phyloP scores from a whole-genome alignment of 1,140 invertebrate genomes.

The Drosophila parabipectinata region DNA sequence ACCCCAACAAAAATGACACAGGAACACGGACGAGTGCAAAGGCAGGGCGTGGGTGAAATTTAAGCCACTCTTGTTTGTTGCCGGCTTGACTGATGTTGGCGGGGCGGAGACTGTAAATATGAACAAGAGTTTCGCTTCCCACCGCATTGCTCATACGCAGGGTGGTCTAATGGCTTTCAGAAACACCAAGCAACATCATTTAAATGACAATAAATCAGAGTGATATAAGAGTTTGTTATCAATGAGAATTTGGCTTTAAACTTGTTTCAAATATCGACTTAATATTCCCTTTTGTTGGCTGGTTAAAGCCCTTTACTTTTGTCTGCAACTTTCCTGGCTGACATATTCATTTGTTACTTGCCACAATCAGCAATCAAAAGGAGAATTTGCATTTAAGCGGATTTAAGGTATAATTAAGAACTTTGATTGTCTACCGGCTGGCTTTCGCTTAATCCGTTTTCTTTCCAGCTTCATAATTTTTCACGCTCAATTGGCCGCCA shows the following conservation, averaged over 20 bases:
- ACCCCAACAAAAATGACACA: slow-evolving; percentile 31
- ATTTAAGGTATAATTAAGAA: slow-evolving; percentile 69
- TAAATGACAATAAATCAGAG: background rate
- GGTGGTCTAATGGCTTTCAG: slow-evolving; percentile 7
- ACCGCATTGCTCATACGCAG: slow-evolving; percentile 5
- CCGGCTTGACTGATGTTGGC: slow-evolving; percentile 29
- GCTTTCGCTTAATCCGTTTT: slow-evolving; percentile 24
- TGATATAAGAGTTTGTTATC: background rate
- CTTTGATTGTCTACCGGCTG: slow-evolving; percentile 53
- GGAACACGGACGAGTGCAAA: slow-evolving; percentile 19
- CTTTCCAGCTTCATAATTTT: slow-evolving; percentile 72
- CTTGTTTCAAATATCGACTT: background rate
- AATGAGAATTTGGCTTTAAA: background rate
- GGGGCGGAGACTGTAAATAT: slow-evolving; percentile 20
- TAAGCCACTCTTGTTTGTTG: slow-evolving; percentile 58
- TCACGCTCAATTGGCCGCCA: slow-evolving; percentile 73
- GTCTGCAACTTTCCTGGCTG: background rate
- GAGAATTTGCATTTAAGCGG: slow-evolving; percentile 63
- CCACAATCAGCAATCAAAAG: slow-evolving; percentile 34
- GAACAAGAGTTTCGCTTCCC: slow-evolving; percentile 6
- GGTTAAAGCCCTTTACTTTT: slow-evolving; percentile 13
- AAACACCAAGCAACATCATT: background rate
- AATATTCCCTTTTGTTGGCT: slow-evolving; percentile 3
- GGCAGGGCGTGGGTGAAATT: slow-evolving; percentile 54
- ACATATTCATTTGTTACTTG: slow-evolving; percentile 19